A percentile compares a stretch with the other conserved stretches of the same genome.
Conservation (phyloP, 2,888 invertebrate genomes). For the Dioctria linearis region DNA sequence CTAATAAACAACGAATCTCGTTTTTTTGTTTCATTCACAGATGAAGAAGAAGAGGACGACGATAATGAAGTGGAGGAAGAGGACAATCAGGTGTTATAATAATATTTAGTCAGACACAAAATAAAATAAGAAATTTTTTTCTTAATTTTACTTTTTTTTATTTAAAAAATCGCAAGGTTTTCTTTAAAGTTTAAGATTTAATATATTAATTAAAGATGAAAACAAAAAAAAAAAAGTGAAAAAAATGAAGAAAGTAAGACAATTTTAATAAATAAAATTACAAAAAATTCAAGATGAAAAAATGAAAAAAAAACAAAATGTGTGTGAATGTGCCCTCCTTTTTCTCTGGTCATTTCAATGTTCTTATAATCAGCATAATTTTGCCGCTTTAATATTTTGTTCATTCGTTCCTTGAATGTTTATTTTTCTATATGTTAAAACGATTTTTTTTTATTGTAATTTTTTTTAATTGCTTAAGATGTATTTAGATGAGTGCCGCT, state of each 20-base stretch:
- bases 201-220: constrained; percentile 57
- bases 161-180: constrained; percentile 55
- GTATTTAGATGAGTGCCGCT: neutral
- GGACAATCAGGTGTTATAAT: constrained; percentile 70
- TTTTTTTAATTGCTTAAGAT: neutral
- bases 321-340: constrained; percentile 47
- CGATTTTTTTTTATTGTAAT: neutral
- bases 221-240: constrained; percentile 43
- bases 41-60: constrained; percentile 67
- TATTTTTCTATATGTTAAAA: constrained; percentile 2
- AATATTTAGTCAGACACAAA: constrained; percentile 68
- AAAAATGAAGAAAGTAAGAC: constrained; percentile 52
- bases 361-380: neutral
- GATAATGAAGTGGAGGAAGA: constrained; percentile 65
- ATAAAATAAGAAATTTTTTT: constrained; percentile 57
- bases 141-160: constrained; percentile 57
- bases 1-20: neutral
- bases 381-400: constrained; percentile 4
- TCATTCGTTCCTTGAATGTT: constrained; percentile 39
- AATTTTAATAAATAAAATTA: constrained; percentile 52
- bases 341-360: neutral
- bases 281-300: constrained; percentile 44
- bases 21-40: constrained; percentile 62
- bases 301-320: constrained; percentile 18
- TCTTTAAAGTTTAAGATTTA: constrained; percentile 59